These are phyloP conservation scores for Lepidocyrtoides sp. DNA, from an alignment of 2,888 invertebrate species.

Conservation along the genomic window DNA sequence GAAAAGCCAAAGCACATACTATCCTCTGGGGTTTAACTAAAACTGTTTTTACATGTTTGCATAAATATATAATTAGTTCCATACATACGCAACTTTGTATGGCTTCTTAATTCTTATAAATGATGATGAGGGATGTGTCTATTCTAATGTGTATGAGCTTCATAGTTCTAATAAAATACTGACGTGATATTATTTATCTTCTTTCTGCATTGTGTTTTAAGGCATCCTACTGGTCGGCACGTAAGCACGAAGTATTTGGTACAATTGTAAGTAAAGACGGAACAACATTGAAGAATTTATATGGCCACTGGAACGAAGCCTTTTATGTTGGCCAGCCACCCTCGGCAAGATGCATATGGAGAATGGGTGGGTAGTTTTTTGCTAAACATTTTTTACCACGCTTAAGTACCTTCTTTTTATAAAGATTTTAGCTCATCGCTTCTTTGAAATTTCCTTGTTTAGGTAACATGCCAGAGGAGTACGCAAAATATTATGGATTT, in stretches of 20 bases:
- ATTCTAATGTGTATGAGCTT: neutral
- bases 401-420: neutral
- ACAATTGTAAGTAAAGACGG: slow-evolving; percentile 88
- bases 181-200: neutral
- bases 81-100: neutral
- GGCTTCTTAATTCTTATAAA: slow-evolving; percentile 24
- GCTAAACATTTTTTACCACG: neutral
- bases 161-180: neutral
- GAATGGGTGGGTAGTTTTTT: slow-evolving; percentile 89
- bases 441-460: slow-evolving; percentile 73
- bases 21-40: slow-evolving; percentile 7
- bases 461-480: slow-evolving; percentile 93
- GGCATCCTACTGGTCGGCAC: slow-evolving; percentile 93
- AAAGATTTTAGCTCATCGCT: neutral
- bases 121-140: slow-evolving; percentile 50
- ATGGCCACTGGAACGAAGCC: slow-evolving; percentile 95
- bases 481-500: slow-evolving; percentile 94
- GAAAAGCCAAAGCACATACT: neutral
- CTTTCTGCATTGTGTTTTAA: slow-evolving; percentile 86
- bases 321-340: slow-evolving; percentile 92
- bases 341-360: slow-evolving; percentile 92
- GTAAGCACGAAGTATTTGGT: slow-evolving; percentile 93
- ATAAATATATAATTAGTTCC: no score
- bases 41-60: neutral
- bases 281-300: slow-evolving; percentile 89